Evolutionary conservation across 2,797 vertebrate species (phyloP).

Genomic region (Helarctos malayanus): DNA sequence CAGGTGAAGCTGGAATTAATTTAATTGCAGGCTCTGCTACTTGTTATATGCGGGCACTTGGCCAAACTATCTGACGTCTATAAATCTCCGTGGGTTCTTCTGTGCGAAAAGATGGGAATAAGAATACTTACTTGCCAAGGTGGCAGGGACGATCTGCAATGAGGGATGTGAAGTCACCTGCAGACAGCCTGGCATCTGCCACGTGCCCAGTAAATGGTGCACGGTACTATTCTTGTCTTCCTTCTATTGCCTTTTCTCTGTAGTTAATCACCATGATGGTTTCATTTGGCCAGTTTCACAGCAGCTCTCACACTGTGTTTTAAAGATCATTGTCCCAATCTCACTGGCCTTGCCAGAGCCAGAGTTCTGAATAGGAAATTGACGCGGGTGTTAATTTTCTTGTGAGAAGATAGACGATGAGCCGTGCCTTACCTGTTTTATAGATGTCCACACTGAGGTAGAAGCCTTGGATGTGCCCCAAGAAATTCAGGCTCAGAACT

Average conservation of each 20-base stretch:
- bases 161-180: background rate
- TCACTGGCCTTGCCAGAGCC: background rate
- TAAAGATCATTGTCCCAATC: background rate
- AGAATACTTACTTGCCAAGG: background rate
- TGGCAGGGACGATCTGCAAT: background rate
- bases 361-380: conserved; percentile 8
- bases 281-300: conserved; percentile 23
- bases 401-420: background rate
- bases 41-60: background rate
- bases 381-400: conserved; percentile 55
- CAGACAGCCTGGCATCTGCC: background rate
- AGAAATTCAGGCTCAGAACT: conserved; percentile 62
- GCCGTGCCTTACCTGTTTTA: conserved; percentile 58
- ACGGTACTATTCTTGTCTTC: background rate
- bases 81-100: background rate
- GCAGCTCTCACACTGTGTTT: conserved; percentile 6
- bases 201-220: fast-evolving
- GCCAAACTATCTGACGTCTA: background rate
- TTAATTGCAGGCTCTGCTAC: background rate
- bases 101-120: background rate
- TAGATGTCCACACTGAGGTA: conserved; percentile 44
- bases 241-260: background rate
- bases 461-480: conserved; percentile 38
- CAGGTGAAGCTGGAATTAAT: background rate
- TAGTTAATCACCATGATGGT: background rate